Conservation (phyloP, 2,888 invertebrate species). For the Drosophila birchii region DNA sequence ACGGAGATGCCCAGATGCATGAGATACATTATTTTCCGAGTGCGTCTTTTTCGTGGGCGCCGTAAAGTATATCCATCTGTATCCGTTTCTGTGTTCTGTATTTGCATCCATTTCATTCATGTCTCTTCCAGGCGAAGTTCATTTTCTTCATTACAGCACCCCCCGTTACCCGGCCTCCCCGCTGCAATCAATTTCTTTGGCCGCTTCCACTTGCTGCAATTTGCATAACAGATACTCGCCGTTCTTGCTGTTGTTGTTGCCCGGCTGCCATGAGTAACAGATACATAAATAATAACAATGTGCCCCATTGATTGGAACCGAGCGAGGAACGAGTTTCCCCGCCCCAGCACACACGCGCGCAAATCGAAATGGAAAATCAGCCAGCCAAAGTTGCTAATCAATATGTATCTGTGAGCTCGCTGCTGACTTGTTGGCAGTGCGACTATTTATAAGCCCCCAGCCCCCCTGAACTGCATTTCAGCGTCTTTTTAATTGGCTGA, state of each 20-base stretch:
- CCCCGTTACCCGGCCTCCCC: constrained; percentile 12
- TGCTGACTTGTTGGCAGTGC: constrained; percentile 35
- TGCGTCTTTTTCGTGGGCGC: constrained; percentile 22
- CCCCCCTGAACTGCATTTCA: constrained; percentile 55
- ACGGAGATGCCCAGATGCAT: constrained; percentile 25
- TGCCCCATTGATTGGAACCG: constrained; percentile 69
- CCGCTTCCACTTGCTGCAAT: constrained; percentile 46
- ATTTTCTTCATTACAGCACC: constrained; percentile 43
- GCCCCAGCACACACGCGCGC: constrained; percentile 18
- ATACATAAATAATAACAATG: constrained; percentile 76
- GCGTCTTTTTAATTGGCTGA: constrained; percentile 73
- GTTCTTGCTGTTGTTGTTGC: constrained; percentile 43
- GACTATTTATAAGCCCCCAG: constrained; percentile 45
- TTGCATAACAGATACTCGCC: constrained; percentile 43
- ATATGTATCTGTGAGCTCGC: constrained; percentile 52
- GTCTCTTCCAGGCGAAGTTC: constrained; percentile 58
- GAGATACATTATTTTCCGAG: constrained; percentile 32
- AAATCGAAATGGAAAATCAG: constrained; percentile 62
- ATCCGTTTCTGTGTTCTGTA: background rate
- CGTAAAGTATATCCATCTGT: background rate
- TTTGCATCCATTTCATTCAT: constrained; percentile 56
- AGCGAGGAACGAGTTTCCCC: constrained; percentile 64
- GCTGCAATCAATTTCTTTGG: constrained; percentile 59
- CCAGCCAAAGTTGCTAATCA: constrained; percentile 52
- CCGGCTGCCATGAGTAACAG: constrained; percentile 78